A percentile compares a stretch with the other conserved stretches of the same genome.
These are phyloP conservation scores for Phylloscopus collybita DNA, from an alignment of 2,797 vertebrate species.

Conservation along the genomic window DNA sequence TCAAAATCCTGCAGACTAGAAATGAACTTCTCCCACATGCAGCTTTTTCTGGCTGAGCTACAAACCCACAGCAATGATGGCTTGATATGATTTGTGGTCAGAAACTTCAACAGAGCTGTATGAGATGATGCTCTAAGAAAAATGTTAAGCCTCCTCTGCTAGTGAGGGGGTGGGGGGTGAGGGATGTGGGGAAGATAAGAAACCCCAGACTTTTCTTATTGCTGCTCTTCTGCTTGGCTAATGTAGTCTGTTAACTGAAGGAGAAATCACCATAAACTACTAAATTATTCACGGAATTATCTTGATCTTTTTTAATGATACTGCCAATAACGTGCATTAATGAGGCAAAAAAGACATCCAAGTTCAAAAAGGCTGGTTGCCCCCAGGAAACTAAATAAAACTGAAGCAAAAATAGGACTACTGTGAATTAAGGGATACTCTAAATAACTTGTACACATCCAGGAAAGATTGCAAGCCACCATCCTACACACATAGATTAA, in stretches of 20 bases:
- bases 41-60: slow-evolving; percentile 42
- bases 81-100: slow-evolving; percentile 26
- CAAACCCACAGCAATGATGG: slow-evolving; percentile 33
- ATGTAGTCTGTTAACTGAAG: not conserved
- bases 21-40: slow-evolving; percentile 10
- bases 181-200: not conserved
- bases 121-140: not conserved
- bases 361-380: not conserved
- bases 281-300: not conserved
- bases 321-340: not conserved
- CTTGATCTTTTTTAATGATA: not conserved
- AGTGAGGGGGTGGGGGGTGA: not conserved
- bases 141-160: not conserved
- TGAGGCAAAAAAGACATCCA: not conserved
- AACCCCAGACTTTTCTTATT: not conserved
- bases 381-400: not conserved
- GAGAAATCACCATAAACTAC: not conserved
- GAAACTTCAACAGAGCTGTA: slow-evolving; percentile 13
- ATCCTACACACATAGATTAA: rapidly evolving
- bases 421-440: not conserved
- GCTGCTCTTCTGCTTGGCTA: not conserved
- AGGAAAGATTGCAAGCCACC: not conserved
- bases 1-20: slow-evolving; percentile 21
- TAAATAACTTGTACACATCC: not conserved
- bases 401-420: not conserved